Evolutionary conservation across 2,888 invertebrate genomes (phyloP).

Genomic region (Sympetrum striolatum): DNA sequence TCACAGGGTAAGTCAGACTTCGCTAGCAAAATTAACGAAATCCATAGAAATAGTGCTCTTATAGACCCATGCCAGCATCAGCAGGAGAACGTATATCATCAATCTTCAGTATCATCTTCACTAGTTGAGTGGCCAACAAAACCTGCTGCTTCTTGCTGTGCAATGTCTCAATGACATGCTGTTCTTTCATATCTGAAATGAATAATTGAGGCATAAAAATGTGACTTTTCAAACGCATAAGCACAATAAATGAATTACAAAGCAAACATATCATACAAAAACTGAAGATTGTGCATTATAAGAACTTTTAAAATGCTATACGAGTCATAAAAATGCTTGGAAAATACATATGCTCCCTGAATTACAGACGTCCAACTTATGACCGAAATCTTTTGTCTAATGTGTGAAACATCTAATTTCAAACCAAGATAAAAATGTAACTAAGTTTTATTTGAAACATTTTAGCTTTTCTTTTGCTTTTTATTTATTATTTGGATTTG

Average conservation of each 20-base stretch:
- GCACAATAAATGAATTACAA: too few relatives aligned
- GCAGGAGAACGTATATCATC: constrained; percentile 84
- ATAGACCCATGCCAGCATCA: constrained; percentile 1
- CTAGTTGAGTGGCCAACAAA: constrained; percentile 93
- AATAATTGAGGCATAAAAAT: constrained; percentile 27
- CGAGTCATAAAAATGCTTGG: background rate
- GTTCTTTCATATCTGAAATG: constrained; percentile 85
- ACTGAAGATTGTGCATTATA: background rate
- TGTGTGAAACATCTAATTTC: too few relatives aligned
- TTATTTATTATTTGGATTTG: too few relatives aligned
- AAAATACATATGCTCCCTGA: too few relatives aligned
- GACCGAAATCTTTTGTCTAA: too few relatives aligned
- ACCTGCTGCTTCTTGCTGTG: constrained; percentile 98
- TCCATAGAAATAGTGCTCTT: background rate
- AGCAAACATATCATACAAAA: background rate
- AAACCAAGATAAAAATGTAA: too few relatives aligned
- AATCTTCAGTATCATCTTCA: constrained; percentile 99
- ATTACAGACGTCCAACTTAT: too few relatives aligned
- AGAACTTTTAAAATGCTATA: background rate
- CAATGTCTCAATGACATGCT: constrained; percentile 96
- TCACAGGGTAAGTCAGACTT: background rate
- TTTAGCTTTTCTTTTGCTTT: too few relatives aligned
- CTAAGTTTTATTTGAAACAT: too few relatives aligned
- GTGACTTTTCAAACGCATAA: too few relatives aligned
- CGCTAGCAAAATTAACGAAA: background rate